Conservation (phyloP, 2,888 invertebrate genomes). For the Amphipoea oculea region DNA sequence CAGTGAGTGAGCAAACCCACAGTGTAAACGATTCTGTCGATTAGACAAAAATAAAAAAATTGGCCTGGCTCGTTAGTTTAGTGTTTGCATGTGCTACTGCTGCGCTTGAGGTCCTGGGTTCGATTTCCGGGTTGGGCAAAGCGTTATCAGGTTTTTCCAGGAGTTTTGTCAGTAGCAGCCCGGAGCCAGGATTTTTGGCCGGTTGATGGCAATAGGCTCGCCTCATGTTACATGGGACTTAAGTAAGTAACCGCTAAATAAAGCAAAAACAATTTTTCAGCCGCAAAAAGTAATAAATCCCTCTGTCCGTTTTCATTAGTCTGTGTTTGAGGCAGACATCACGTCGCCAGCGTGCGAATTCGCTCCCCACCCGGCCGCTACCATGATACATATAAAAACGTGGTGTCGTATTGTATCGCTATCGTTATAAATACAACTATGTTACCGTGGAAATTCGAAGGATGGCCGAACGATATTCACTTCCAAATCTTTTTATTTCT, state of each 20-base stretch:
- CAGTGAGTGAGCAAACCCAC: too few species aligned
- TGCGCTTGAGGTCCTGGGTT: too few species aligned
- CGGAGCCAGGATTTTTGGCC: too few species aligned
- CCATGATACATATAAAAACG: slow-evolving; percentile 58
- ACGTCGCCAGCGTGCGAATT: slow-evolving; percentile 75
- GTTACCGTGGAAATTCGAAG: slow-evolving; percentile 18
- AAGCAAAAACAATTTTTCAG: slow-evolving; percentile 37
- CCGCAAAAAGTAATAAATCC: slow-evolving; percentile 30
- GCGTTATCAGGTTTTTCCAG: too few species aligned
- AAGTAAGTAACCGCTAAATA: not conserved
- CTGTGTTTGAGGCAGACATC: slow-evolving; percentile 73
- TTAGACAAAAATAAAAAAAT: too few species aligned
- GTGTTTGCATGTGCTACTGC: too few species aligned
- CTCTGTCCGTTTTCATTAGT: slow-evolving; percentile 64
- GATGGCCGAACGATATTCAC: not conserved
- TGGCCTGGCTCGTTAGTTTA: too few species aligned
- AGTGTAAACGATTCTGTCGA: too few species aligned
- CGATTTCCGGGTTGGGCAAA: too few species aligned
- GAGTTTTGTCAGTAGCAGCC: too few species aligned
- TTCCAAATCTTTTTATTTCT: not conserved
- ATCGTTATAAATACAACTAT: slow-evolving; percentile 34
- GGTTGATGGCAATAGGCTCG: too few species aligned
- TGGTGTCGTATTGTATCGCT: slow-evolving; percentile 45
- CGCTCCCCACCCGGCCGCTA: slow-evolving; percentile 67
- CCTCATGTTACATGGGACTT: too few species aligned